phyloP scores from a whole-genome alignment of 2,888 invertebrate species.

The Schizaphis graminum region DNA sequence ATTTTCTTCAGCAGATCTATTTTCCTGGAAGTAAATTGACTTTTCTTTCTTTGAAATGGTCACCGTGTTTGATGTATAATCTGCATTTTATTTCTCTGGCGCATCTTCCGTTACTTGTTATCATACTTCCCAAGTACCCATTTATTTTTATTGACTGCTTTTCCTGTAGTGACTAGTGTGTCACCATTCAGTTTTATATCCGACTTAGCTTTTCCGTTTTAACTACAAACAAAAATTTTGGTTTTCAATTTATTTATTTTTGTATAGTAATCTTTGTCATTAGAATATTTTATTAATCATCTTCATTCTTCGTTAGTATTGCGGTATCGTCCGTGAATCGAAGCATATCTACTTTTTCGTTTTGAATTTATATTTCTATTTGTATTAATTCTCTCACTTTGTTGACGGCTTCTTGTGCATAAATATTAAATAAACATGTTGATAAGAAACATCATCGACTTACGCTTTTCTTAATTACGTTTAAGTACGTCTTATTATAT shows the following conservation, averaged over 20 bases:
- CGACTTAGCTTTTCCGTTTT: not conserved
- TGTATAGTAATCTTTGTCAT: not conserved
- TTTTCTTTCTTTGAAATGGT: constrained; percentile 17
- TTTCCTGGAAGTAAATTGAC: not conserved
- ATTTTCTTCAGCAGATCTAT: not conserved
- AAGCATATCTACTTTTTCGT: not conserved
- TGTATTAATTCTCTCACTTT: too few species aligned
- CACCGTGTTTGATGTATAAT: not conserved
- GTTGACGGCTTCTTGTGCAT: too few species aligned
- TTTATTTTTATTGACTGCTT: not conserved
- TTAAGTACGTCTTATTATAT: too few species aligned
- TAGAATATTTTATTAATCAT: constrained; percentile 7
- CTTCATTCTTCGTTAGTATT: not conserved
- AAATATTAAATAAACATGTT: too few species aligned
- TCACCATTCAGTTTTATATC: constrained; percentile 19
- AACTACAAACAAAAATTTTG: not conserved
- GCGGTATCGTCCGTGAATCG: not conserved
- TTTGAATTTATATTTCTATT: too few species aligned
- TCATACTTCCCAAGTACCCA: not conserved
- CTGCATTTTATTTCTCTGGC: constrained; percentile 1
- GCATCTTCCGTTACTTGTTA: constrained; percentile 14
- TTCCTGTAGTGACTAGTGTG: not conserved
- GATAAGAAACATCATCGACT: too few species aligned
- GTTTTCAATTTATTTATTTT: not conserved
- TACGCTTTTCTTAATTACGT: too few species aligned